Evolutionary conservation across 2,888 invertebrate genomes (phyloP).

Genomic region (Andrena hattorfiana): DNA sequence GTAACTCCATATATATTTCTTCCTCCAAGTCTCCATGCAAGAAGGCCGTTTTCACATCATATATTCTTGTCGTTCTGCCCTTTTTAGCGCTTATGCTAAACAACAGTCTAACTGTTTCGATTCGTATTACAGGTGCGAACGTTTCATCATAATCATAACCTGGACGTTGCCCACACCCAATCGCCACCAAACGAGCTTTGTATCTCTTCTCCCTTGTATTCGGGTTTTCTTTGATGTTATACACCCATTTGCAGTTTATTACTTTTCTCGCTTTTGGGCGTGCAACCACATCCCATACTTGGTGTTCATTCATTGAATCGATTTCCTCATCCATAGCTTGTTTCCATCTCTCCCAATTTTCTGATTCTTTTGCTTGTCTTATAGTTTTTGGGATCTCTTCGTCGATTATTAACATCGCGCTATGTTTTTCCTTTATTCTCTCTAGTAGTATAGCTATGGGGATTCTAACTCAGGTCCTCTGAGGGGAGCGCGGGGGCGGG

Average conservation of each 20-base stretch:
- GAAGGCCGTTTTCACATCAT: constrained; percentile 3
- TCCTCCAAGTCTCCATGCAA: constrained; percentile 6
- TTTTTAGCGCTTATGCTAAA: constrained; percentile 22
- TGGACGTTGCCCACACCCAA: constrained; percentile 23
- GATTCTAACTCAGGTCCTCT: no score
- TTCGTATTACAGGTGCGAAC: neutral
- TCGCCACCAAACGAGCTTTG: constrained; percentile 8
- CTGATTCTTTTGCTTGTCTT: neutral
- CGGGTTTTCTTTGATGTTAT: neutral
- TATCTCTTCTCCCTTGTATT: neutral
- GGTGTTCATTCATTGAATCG: neutral
- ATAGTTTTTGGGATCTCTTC: neutral
- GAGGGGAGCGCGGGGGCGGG: no score
- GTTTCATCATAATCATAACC: constrained; percentile 20
- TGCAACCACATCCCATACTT: constrained; percentile 4
- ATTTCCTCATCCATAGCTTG: neutral
- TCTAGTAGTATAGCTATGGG: no score
- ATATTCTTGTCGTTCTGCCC: no score
- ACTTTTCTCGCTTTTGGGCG: constrained; percentile 6
- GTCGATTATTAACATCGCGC: neutral
- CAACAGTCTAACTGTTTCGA: constrained; percentile 4
- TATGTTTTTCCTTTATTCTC: neutral
- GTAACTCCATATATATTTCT: constrained; percentile 11
- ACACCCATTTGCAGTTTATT: constrained; percentile 20
- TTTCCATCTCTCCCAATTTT: neutral